These are phyloP conservation scores for Brachionus rubens DNA, from an alignment of 1,140 invertebrate species.

Conservation along the genomic window DNA sequence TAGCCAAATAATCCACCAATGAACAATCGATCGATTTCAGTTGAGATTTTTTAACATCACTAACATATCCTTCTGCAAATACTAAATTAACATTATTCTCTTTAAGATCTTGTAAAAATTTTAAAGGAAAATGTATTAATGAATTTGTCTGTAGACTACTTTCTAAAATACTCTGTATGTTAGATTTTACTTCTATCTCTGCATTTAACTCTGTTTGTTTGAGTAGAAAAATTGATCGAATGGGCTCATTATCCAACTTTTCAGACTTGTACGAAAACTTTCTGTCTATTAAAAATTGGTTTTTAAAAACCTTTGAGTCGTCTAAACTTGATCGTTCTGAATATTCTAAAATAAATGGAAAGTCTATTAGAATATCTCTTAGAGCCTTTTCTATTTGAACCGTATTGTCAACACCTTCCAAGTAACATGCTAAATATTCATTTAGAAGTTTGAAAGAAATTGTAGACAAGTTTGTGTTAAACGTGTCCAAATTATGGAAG, in stretches of 20 bases:
- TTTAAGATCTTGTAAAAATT: neutral
- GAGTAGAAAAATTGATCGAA: neutral
- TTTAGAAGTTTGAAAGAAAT: neutral
- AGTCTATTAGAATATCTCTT: neutral
- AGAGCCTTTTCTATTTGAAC: neutral
- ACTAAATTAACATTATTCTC: neutral
- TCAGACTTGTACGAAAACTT: neutral
- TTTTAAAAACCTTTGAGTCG: neutral
- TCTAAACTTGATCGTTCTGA: neutral
- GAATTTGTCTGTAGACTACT: neutral
- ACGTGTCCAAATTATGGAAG: neutral
- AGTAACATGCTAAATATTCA: neutral
- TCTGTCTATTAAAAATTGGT: constrained; percentile 25
- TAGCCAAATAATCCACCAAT: neutral
- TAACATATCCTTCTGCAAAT: constrained; percentile 3
- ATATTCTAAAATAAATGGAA: neutral
- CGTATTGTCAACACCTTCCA: neutral
- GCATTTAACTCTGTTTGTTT: neutral
- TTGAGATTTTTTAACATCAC: constrained; percentile 15
- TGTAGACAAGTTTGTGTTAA: constrained; percentile 20
- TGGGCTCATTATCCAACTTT: neutral
- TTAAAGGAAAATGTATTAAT: neutral
- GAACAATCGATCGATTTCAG: constrained; percentile 8
- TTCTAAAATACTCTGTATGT: neutral
- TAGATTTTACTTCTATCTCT: neutral